Conservation (phyloP, 2,888 invertebrate species). For the Pteria penguin region DNA sequence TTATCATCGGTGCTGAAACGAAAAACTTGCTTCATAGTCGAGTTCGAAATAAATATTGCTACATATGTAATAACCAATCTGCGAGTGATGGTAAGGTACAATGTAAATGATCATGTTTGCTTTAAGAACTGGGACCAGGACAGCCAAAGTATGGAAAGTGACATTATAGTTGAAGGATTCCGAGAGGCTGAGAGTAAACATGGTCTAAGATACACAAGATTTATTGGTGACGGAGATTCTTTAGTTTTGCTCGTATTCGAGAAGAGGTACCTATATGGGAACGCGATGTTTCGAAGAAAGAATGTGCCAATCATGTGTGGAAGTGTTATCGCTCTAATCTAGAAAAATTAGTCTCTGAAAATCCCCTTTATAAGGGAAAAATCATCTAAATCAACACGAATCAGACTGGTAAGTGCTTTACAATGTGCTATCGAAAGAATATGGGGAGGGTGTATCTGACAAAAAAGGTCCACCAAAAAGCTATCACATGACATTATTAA, state of each 20-base stretch:
- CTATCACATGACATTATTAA: constrained; percentile 43
- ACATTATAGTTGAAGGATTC: constrained; percentile 48
- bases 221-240: constrained; percentile 6
- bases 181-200: constrained; percentile 41
- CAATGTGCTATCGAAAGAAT: constrained; percentile 15
- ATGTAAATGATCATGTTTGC: constrained; percentile 34
- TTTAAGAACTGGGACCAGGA: constrained; percentile 47
- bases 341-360: background rate
- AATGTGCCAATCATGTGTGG: constrained; percentile 7
- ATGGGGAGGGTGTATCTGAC: background rate
- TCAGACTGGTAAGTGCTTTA: constrained; percentile 13
- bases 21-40: constrained; percentile 48
- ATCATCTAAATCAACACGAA: background rate
- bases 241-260: background rate
- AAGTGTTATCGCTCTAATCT: background rate
- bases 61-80: constrained; percentile 49
- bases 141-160: constrained; percentile 43
- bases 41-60: constrained; percentile 45
- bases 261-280: constrained; percentile 1
- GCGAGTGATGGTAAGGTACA: constrained; percentile 31
- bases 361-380: background rate
- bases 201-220: constrained; percentile 45
- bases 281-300: background rate
- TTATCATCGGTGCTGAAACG: constrained; percentile 45
- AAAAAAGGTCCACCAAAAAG: background rate